Evolutionary conservation across 2,797 vertebrate species (phyloP), one percentile per base, ranked within the genome.

Genomic region (Rhabdomys pumilio): DNA sequence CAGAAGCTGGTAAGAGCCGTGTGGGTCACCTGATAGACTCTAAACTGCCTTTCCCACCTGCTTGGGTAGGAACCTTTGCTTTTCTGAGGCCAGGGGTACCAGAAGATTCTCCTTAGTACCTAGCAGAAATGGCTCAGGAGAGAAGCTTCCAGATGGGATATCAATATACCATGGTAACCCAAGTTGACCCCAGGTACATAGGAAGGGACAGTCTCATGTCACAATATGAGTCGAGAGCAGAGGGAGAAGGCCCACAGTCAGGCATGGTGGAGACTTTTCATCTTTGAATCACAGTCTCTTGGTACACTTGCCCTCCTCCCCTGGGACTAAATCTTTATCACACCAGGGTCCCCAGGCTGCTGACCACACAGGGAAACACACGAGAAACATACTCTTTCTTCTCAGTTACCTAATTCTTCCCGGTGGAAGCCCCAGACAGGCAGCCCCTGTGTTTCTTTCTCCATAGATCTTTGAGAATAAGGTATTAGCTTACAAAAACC

Each of bases 1-100:
- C 98, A 99, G 97, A 95, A 99, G 76, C 97, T 98, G 99, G 99
- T 99, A 98, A 99, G 99, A 96, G 5, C 14, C 10, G 63, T 1
- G 3, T 34, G 63, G 17, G 41, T 34, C 1, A 1, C 38, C 72
- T 72, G 12, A 3, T 14, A 0, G 5, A 2, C 19, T 44, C 57
- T 31, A 47, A 67, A 44, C 69, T 17, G n/a, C 19, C 29, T 24
- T 38, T 34, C 55, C 15, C 38, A 1, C 11, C 14, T 65, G 17
- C 15, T 44, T 44, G 29, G 77, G 19, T 38, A 59, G 24, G 47
- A 10, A 57, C 11, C n/a, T 57, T n/a, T 15, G 53, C 34, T 1
- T 75, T 47, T 67, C 72, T 24, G n/a, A 86, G 44, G 55, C 69
- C 59, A 63, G 24, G 44, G 44, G 9, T 34, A 63, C 31, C 15